Conservation (phyloP, 2,888 invertebrate species). For the Venusia cambrica region DNA sequence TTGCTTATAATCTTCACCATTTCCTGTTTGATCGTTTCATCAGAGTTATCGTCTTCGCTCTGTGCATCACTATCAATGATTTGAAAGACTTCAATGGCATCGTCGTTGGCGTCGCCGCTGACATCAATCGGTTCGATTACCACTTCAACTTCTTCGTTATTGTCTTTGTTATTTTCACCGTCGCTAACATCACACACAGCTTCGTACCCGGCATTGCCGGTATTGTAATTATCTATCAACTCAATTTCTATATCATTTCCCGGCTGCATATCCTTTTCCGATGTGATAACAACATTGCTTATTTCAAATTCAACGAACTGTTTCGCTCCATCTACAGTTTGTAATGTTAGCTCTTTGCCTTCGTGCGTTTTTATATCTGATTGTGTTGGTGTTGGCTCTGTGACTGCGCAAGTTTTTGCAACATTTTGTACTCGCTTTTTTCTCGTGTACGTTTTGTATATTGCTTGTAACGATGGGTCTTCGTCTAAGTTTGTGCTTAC, state of each 20-base stretch:
- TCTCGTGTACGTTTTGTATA: too few relatives aligned
- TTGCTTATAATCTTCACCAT: conserved; percentile 1
- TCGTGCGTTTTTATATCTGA: not conserved
- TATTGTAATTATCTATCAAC: conserved; percentile 13
- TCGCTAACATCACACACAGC: conserved; percentile 12
- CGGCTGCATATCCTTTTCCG: conserved; percentile 1
- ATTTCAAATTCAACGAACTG: conserved; percentile 11
- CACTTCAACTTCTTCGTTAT: not conserved
- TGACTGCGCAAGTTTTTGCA: too few relatives aligned
- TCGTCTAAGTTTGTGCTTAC: too few relatives aligned
- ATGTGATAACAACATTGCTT: conserved; percentile 12
- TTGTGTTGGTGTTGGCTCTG: not conserved
- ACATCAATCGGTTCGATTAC: not conserved
- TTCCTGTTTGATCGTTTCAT: conserved; percentile 4
- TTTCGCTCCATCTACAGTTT: conserved; percentile 5
- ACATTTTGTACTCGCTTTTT: too few relatives aligned
- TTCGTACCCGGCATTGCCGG: conserved; percentile 5
- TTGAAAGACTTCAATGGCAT: conserved; percentile 6
- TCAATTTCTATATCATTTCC: conserved; percentile 10
- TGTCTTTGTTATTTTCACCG: conserved; percentile 4
- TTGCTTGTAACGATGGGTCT: too few relatives aligned
- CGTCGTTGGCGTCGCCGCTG: not conserved
- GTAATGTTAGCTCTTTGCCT: conserved; percentile 6
- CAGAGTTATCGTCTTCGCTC: not conserved
- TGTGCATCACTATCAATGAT: too few relatives aligned